A percentile compares a stretch with the other conserved stretches of the same genome.
phyloP scores from a whole-genome alignment of 2,113 vertebrate genomes.

The Onychorhynchus coronatus region DNA sequence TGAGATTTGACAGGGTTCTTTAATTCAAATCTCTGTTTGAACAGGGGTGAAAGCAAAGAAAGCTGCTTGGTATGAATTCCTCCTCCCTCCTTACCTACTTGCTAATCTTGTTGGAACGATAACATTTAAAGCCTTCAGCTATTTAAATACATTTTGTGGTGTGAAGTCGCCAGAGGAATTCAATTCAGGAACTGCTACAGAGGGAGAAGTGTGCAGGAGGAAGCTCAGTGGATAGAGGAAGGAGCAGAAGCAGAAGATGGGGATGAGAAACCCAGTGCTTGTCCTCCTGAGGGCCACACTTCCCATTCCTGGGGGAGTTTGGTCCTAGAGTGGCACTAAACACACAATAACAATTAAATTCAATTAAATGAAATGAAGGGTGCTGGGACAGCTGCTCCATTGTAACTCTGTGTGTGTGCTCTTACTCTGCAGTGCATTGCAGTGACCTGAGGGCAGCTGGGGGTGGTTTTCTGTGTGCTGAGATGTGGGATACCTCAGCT shows the following conservation, averaged over 20 bases:
- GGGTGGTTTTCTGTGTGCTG: neutral
- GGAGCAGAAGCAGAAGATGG: neutral
- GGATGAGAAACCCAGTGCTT: neutral
- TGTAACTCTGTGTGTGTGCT: neutral
- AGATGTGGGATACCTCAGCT: neutral
- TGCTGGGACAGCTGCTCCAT: neutral
- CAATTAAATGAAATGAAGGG: neutral
- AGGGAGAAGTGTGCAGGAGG: neutral
- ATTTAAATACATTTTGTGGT: neutral
- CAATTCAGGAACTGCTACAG: neutral
- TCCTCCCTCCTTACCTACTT: neutral
- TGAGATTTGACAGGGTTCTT: neutral
- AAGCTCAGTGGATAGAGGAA: neutral
- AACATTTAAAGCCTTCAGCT: neutral
- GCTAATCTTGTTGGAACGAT: neutral
- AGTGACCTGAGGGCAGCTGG: neutral
- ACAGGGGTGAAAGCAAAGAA: neutral
- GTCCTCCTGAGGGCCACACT: neutral
- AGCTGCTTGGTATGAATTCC: neutral
- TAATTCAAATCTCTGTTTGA: neutral
- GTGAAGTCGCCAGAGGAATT: neutral
- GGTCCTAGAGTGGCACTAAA: neutral
- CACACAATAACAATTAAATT: neutral
- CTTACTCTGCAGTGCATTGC: rapidly evolving
- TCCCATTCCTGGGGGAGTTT: neutral